Conservation (phyloP, 2,888 invertebrate genomes). For the Troilus luridus region DNA sequence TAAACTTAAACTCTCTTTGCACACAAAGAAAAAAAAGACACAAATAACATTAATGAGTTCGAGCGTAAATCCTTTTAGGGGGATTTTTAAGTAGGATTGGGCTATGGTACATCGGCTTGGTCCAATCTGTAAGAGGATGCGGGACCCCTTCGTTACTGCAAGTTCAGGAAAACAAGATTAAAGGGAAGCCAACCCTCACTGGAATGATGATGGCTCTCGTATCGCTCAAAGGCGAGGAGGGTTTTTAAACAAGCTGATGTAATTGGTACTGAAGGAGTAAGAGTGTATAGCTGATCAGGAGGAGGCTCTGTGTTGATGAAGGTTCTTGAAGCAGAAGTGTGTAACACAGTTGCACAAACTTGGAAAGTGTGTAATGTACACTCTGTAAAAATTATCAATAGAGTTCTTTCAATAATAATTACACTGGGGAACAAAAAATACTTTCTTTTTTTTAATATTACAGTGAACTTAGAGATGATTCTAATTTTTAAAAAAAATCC, state of each 20-base stretch:
- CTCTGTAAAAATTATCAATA: too few species aligned
- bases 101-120: not conserved
- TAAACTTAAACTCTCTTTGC: too few species aligned
- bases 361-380: too few species aligned
- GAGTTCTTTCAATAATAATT: too few species aligned
- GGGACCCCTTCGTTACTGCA: slow-evolving; percentile 16
- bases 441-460: too few species aligned
- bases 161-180: not conserved
- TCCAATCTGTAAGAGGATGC: not conserved
- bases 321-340: too few species aligned
- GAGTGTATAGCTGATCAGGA: too few species aligned
- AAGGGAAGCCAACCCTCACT: not conserved
- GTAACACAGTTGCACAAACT: too few species aligned
- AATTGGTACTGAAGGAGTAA: not conserved
- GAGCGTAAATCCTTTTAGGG: not conserved
- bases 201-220: not conserved
- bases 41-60: not conserved
- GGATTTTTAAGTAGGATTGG: not conserved
- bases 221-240: not conserved
- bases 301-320: too few species aligned
- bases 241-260: not conserved
- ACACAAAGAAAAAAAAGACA: not conserved
- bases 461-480: too few species aligned
- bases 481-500: too few species aligned
- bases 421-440: too few species aligned